Base-by-base conservation (phyloP, 2,888 invertebrate species). In the Dugesia japonica region DNA sequence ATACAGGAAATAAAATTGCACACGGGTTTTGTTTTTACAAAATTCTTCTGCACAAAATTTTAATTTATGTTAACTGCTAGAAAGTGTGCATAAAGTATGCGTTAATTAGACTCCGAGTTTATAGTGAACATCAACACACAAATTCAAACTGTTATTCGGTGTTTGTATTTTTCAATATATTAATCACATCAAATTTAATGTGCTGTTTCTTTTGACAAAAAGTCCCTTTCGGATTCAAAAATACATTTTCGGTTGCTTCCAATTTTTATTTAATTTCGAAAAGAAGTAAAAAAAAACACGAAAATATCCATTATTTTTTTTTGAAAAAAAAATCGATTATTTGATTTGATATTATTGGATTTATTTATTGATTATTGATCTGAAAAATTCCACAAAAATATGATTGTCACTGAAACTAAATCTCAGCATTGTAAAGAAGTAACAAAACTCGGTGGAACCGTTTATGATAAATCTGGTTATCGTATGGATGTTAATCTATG, bases 401-500 rank as follows among this genome's bases (percentile, higher is more conserved):
- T 56, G 56, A 4, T 56, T 23, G 56, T 56, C 20, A 20, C 56
- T 9, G 56, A 56, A 56, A 20, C 56, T n/a, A 56, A 56, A 56
- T 56, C 56, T 56, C 56, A 56, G 23, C 56, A 56, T 23, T 9
- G 56, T 20, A 56, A 56, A 23, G 56, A 56, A 56, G 17, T 56
- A 20, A n/a, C 20, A n/a, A 56, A 56, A 56, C 56, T 56, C n/a
- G 56, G 56, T 56, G 56, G 56, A 56, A 75, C 75, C 4, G 23
- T 75, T n/a, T 71, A 56, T 15, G 75, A 75, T 75, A 75, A 42
- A 20, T 42, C 42, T 15, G 75, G 77, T n/a, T 77, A 71, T 72
- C 77, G 77, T 7, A 77, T 77, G 75, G 77, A 77, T 77, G 76
- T 77, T 1, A 77, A 77, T 27, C 42, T 77, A 23, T 77, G 77